phyloP scores from a whole-genome alignment of 1,140 invertebrate species.

The Drosophila ercepeae region DNA sequence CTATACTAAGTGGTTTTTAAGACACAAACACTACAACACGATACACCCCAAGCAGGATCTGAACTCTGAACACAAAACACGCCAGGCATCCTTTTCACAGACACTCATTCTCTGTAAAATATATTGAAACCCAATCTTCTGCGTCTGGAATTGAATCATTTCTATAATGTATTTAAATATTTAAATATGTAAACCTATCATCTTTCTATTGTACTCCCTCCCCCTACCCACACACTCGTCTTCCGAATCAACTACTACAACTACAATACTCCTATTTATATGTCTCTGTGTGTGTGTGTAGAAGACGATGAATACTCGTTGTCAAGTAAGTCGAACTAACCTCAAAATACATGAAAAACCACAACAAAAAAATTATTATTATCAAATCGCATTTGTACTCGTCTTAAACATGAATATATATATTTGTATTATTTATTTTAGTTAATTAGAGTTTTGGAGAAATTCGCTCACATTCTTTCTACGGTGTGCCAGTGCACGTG shows the following conservation, averaged over 20 bases:
- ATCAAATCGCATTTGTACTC: conserved; percentile 56
- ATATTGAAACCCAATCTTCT: conserved; percentile 25
- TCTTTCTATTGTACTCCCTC: conserved; percentile 64
- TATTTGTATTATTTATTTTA: conserved; percentile 20
- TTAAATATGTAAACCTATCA: conserved; percentile 68
- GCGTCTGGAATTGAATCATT: conserved; percentile 41
- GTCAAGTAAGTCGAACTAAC: conserved; percentile 81
- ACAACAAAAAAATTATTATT: conserved; percentile 16
- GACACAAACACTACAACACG: conserved; percentile 15
- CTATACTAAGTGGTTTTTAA: conserved; percentile 16
- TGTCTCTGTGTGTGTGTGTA: conserved; percentile 81
- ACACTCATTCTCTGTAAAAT: conserved; percentile 39
- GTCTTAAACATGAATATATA: conserved; percentile 37
- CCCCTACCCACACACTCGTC: conserved; percentile 45
- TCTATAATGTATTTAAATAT: conserved; percentile 44
- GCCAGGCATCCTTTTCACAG: neutral
- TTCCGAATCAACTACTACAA: conserved; percentile 62
- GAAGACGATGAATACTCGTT: conserved; percentile 83
- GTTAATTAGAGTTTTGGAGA: conserved; percentile 40
- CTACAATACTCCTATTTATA: conserved; percentile 74
- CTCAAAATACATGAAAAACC: conserved; percentile 41
- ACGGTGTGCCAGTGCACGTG: conserved; percentile 67
- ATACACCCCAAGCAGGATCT: neutral
- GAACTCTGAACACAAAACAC: conserved; percentile 2
- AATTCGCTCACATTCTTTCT: conserved; percentile 24